A percentile compares a stretch with the other conserved stretches of the same genome.
These are phyloP conservation scores for Oasisia sp. DNA, from an alignment of 2,888 invertebrate genomes.

Conservation along the genomic window DNA sequence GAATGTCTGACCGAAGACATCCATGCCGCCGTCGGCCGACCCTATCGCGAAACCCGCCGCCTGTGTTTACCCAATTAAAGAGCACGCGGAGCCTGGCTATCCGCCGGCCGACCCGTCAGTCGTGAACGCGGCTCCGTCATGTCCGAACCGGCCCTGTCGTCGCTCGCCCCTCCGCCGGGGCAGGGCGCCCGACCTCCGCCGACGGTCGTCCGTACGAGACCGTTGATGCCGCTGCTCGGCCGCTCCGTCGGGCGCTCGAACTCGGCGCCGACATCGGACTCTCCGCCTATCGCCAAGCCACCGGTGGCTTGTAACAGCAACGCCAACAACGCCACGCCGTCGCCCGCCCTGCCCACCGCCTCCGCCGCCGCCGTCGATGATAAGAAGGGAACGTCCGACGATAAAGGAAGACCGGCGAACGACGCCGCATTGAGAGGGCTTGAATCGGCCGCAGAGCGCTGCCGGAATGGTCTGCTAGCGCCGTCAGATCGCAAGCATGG, in stretches of 20 bases:
- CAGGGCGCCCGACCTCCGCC: not conserved
- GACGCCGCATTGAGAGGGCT: slow-evolving; percentile 5
- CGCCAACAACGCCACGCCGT: not conserved
- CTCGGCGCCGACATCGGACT: not conserved
- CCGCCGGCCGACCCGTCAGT: slow-evolving; percentile 4
- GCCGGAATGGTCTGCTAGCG: not conserved
- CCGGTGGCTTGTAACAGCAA: not conserved
- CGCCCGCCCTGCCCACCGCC: not conserved
- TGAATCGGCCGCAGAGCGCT: not conserved
- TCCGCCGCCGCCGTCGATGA: not conserved
- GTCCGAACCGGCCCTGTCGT: slow-evolving; percentile 6
- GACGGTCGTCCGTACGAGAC: not conserved
- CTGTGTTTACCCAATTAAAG: not conserved
- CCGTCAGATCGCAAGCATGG: not conserved
- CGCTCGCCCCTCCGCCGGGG: not conserved
- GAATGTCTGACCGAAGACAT: not conserved
- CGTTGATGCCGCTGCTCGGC: not conserved
- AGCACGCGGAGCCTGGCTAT: not conserved
- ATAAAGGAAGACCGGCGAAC: not conserved
- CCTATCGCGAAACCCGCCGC: not conserved
- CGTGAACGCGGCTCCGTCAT: not conserved
- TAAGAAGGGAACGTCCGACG: not conserved
- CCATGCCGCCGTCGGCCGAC: not conserved
- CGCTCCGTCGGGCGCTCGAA: not conserved
- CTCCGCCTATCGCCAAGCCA: not conserved